Evolutionary conservation across 2,888 invertebrate genomes (phyloP).

Genomic region (Pristionchus japonicus): DNA sequence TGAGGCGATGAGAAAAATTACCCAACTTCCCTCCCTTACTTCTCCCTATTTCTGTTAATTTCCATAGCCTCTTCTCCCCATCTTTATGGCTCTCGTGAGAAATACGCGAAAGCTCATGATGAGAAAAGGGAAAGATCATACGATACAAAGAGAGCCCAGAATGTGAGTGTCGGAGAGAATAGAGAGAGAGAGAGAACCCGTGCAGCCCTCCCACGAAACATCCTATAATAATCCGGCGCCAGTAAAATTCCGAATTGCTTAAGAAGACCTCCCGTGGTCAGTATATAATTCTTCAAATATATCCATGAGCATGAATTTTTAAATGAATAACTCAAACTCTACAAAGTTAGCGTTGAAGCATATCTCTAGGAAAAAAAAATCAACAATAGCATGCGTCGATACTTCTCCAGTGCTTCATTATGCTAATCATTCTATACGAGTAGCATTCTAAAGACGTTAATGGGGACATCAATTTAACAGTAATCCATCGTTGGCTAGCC

Average conservation of each 20-base stretch:
- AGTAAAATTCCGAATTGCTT: conserved; percentile 18
- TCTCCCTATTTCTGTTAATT: neutral
- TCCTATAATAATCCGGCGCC: conserved; percentile 24
- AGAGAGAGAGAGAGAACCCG: neutral
- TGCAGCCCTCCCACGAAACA: conserved; percentile 12
- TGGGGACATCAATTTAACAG: no score
- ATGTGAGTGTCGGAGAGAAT: neutral
- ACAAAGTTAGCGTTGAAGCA: no score
- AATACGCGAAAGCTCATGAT: neutral
- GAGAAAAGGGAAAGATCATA: neutral
- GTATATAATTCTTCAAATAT: no score
- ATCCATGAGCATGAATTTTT: no score
- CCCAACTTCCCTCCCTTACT: neutral
- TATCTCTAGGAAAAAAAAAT: no score
- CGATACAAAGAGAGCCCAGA: neutral
- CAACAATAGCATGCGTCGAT: no score
- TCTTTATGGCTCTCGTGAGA: conserved; percentile 36
- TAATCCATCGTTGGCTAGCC: neutral
- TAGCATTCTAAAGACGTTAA: no score
- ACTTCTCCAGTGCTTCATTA: no score
- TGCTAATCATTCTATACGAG: no score
- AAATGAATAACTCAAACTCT: no score
- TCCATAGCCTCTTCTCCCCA: neutral
- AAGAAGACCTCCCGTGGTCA: neutral
- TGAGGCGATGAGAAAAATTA: no score